Evolutionary conservation across 2,888 invertebrate genomes (phyloP), one percentile per base, ranked within the genome.

Genomic region (Sycophila texana): DNA sequence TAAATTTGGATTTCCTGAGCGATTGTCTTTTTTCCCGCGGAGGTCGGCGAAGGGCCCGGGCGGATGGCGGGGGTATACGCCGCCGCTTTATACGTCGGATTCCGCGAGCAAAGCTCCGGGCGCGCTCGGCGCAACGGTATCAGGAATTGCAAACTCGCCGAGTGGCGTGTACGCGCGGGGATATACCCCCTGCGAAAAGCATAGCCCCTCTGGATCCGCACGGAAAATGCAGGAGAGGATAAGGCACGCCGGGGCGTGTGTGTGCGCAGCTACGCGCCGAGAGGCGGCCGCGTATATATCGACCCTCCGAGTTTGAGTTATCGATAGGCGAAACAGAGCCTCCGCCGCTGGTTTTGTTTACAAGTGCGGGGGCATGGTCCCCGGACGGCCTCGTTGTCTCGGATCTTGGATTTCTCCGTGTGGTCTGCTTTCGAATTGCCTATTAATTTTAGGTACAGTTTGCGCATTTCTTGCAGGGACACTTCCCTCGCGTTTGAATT

Each of bases 91-190:
- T 39, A 16, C 39, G 26, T 30, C 49, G 71, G 26, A 61, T 72
- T 60, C 71, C 26, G 60, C 71, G 47, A 47, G 57, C 39, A 70
- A 70, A 70, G 70, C 65, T 65, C 65, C 26, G 26, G 47, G 39
- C 39, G 57, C 39, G 39, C 22, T 13, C 58, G 1, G 12, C 39
- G 39, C 39, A 39, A 39, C n/a, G 47, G 55, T 30, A 68, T 55
- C 68, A 49, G 68, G 55, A 68, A 68, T 68, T 68, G 68, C 68
- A 53, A 30, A 55, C 53, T 68, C 67, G 51, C 51, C 26, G 39
- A 30, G 67, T 47, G n/a, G 65, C 65, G 47, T 65, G 18, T 39
- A 4, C n/a, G 65, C 65, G 18, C 18, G 47, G 7, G n/a, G 26
- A 47, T 18, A 30, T 14, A 47, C 39, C 30, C 18, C 57, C 39